Evolutionary conservation across 2,113 vertebrate species (phyloP).

Genomic region (Pluvialis apricaria): DNA sequence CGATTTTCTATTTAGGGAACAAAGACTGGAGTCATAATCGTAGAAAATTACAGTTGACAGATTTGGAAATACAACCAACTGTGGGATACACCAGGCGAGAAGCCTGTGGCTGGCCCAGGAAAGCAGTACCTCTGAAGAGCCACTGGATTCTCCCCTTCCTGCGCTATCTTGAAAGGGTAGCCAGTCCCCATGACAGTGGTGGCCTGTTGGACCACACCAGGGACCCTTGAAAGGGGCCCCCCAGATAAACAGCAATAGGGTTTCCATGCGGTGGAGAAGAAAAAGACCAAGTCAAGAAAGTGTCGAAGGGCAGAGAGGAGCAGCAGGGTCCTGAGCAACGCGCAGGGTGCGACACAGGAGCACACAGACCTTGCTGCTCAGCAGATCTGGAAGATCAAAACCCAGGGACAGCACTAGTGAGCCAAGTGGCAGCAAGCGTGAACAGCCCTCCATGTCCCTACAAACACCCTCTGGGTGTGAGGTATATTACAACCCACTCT

Average conservation of each 20-base stretch:
- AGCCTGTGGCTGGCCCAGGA: neutral
- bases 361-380: neutral
- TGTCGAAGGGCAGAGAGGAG: neutral
- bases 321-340: neutral
- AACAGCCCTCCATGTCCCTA: neutral
- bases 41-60: neutral
- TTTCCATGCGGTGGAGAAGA: neutral
- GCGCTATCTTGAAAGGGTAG: neutral
- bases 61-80: neutral
- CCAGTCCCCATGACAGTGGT: neutral
- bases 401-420: neutral
- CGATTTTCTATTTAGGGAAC: neutral
- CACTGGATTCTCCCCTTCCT: neutral
- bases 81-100: neutral
- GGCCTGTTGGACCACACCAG: neutral
- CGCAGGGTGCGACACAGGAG: neutral
- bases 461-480: neutral
- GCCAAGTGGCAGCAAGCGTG: neutral
- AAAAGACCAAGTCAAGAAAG: neutral
- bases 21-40: neutral
- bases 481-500: neutral
- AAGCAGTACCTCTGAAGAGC: neutral
- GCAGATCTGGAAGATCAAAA: neutral
- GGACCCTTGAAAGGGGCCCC: neutral
- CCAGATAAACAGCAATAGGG: neutral